Percentiles rank a stretch among this genome's conserved stretches.
Conservation (phyloP, 1,140 invertebrate species). For the Drosophila teissieri region DNA sequence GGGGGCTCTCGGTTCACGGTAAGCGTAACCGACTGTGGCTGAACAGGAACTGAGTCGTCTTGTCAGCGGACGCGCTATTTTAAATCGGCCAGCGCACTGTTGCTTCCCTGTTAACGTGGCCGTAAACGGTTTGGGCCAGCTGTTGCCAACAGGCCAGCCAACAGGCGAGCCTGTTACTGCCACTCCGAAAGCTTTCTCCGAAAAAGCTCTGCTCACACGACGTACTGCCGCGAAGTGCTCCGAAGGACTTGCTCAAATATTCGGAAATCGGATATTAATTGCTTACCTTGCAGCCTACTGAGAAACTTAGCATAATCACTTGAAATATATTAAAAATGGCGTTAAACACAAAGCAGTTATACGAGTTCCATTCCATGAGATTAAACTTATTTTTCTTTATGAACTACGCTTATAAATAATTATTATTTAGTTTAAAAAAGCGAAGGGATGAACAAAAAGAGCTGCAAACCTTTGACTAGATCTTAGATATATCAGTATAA, state of each 20-base stretch:
- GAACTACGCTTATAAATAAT: too few species aligned
- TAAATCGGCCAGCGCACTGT: slow-evolving; percentile 45
- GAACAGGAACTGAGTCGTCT: slow-evolving; percentile 73
- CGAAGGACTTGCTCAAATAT: background rate
- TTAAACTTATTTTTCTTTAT: too few species aligned
- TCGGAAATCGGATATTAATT: background rate
- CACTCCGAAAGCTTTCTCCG: slow-evolving; percentile 34
- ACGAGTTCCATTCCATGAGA: too few species aligned
- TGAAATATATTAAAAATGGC: too few species aligned
- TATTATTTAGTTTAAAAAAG: too few species aligned
- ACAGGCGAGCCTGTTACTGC: slow-evolving; percentile 24
- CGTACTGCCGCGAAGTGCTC: background rate
- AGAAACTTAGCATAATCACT: too few species aligned
- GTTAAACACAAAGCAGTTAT: too few species aligned
- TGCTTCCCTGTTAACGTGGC: slow-evolving; percentile 33
- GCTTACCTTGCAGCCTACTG: background rate
- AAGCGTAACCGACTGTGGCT: slow-evolving; percentile 75
- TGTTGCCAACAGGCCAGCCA: slow-evolving; percentile 1
- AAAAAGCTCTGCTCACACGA: background rate
- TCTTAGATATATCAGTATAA: too few species aligned
- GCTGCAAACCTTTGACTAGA: too few species aligned
- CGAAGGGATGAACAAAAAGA: too few species aligned
- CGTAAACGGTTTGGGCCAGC: background rate
- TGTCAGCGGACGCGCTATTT: slow-evolving; percentile 57
- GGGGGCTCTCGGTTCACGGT: slow-evolving; percentile 40